Evolutionary conservation across 1,140 invertebrate species (phyloP), one percentile per base, ranked within the genome.

Genomic region (Sminthurinus signatus): DNA sequence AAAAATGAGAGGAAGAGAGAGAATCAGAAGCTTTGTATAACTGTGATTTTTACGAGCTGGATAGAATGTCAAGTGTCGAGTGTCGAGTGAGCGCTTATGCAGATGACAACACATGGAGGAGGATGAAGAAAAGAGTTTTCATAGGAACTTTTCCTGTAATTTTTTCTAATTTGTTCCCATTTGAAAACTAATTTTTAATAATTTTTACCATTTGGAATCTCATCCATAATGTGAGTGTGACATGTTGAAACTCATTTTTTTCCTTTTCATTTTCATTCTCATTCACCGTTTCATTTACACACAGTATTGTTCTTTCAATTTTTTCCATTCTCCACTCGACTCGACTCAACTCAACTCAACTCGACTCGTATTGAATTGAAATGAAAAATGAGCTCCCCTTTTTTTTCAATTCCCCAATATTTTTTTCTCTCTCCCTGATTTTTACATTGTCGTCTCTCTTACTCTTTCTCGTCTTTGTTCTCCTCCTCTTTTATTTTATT

Each of bases 151-250:
- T 71, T 61, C 48, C 64, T 68, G 61, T 68, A 71, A 71, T 71
- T 68, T 70, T 71, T 71, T 68, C 66, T 71, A 71, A 71, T 71
- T 71, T 71, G 63, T 39, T 61, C 66, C 60, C 70, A 64, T 71
- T 71, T 71, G 70, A 71, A 71, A 71, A 71, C 57, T 68, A 71
- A 71, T 71, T 71, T 71, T 71, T 71, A 71, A 50, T 68, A 71
- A 71, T 71, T 71, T 71, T 71, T 71, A 71, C 66, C 64, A 64
- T 71, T 71, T 67, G 66, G 60, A 71, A 68, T 68, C 70, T 60
- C 66, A 71, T 71, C 64, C 46, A 71, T 68, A 71, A 71, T 71
- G 70, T 71, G 60, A 71, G 68, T 71, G 70, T 71, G 60, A 62
- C 70, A 71, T 67, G 64, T 71, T 71, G 70, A 31, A 62, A 44